Base-by-base conservation (phyloP, 2,797 vertebrate genomes). In the Anguilla obscura region DNA sequence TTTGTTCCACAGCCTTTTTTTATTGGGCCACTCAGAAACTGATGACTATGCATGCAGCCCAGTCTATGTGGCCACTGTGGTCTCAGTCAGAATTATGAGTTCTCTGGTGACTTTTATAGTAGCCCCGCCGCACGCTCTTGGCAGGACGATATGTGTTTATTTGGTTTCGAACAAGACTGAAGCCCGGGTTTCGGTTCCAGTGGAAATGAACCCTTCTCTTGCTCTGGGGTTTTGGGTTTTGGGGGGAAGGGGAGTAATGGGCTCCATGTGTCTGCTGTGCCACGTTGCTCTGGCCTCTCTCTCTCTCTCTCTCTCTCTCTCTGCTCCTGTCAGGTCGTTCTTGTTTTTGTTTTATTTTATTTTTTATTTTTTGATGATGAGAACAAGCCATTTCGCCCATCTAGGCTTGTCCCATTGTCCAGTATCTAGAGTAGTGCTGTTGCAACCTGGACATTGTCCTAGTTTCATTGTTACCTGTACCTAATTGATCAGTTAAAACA, bases 191-290 rank as follows among this genome's bases (percentile, higher is more conserved):
- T 85, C 86, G 89, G 88, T 89, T 86, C 86, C 21, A 63, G 76
- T 87, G 84, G 74, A 86, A 89, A 66, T 83, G 69, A 79, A 56
- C 40, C 50, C 66, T 87, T 87, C 45, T 66, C 87, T 84, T 88
- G 56, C 21, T 85, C 54, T 18, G 84, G n/a, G 86, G 8, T 33
- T 24, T 45, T 45, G 40, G 40, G 40, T 45, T 45, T 45, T 45
- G 40, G 80, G 40, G 79, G 14, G 87, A 66, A 82, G 86, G 87
- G 86, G 85, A 69, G 87, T 91, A 91, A 91, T 91, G 84, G 90
- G 66, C 84, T 91, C 90, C 91, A 91, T 89, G 90, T 91, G 91
- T 91, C 85, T 16, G 79, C 63, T n/a, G 74, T 60, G 90, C 90
- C 91, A 91, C 91, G 86, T 90, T 87, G 90, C 86, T 82, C 56